Evolutionary conservation across 2,888 invertebrate genomes (phyloP).

Genomic region (Temnothorax ravouxi): DNA sequence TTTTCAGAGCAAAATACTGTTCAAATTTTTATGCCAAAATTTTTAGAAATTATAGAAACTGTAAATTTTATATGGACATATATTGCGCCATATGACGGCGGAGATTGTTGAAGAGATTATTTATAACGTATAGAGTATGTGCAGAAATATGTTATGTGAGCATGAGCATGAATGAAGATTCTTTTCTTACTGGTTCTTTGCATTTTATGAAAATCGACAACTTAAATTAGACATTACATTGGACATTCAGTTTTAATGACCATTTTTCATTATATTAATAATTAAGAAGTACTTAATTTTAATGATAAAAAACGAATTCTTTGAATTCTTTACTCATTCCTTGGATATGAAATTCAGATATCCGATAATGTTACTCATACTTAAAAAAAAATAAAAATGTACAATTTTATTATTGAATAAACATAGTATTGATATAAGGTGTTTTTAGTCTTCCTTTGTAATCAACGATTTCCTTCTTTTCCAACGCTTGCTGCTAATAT

Average conservation of each 20-base stretch:
- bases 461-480: constrained; percentile 76
- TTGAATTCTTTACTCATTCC: constrained; percentile 44
- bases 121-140: constrained; percentile 68
- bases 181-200: constrained; percentile 67
- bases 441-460: constrained; percentile 79
- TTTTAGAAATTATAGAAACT: not conserved
- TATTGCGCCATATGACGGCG: constrained; percentile 26
- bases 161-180: constrained; percentile 74
- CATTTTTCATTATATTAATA: constrained; percentile 36
- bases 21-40: not conserved
- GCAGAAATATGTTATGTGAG: constrained; percentile 65
- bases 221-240: constrained; percentile 17
- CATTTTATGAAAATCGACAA: constrained; percentile 57
- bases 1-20: constrained; percentile 39
- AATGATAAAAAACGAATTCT: constrained; percentile 20
- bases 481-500: constrained; percentile 83
- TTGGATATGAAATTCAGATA: constrained; percentile 36
- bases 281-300: constrained; percentile 44
- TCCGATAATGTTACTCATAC: constrained; percentile 51
- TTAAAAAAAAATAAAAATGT: constrained; percentile 63
- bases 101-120: constrained; percentile 30
- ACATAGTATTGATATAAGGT: constrained; percentile 76
- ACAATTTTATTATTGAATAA: constrained; percentile 80
- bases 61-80: constrained; percentile 22
- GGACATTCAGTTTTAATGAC: constrained; percentile 58